phyloP scores from a whole-genome alignment of 1,140 invertebrate genomes.

The Oryzaephilus surinamensis region DNA sequence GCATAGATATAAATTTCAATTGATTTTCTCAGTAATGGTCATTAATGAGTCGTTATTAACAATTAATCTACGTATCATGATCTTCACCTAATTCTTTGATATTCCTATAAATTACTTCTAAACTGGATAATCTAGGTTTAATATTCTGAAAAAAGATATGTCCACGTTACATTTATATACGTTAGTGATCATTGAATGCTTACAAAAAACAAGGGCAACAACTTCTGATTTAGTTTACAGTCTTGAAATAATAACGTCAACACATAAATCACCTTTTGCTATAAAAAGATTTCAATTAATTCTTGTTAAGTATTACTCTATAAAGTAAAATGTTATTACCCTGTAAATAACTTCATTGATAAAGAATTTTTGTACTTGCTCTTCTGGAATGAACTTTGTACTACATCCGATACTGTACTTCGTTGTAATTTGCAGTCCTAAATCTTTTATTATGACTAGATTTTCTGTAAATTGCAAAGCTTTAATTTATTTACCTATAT shows the following conservation, averaged over 20 bases:
- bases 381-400: slow-evolving; percentile 40
- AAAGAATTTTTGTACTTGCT: slow-evolving; percentile 43
- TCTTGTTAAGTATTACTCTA: too few species aligned
- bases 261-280: slow-evolving; percentile 38
- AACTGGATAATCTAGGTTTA: background rate
- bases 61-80: background rate
- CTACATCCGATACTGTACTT: slow-evolving; percentile 34
- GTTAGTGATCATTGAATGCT: too few species aligned
- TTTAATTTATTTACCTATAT: too few species aligned
- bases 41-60: background rate
- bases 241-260: slow-evolving; percentile 35
- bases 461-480: slow-evolving; percentile 43
- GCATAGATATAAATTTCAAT: background rate
- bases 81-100: background rate
- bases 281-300: too few species aligned
- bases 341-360: slow-evolving; percentile 50
- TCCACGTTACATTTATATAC: too few species aligned
- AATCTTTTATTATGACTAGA: slow-evolving; percentile 40
- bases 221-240: slow-evolving; percentile 13
- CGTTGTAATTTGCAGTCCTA: slow-evolving; percentile 42
- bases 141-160: slow-evolving; percentile 8
- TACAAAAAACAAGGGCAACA: slow-evolving; percentile 32
- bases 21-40: background rate
- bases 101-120: background rate
- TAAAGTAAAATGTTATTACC: slow-evolving; percentile 30